These are phyloP conservation scores for Chymomyza fuscimana DNA, from an alignment of 2,888 invertebrate genomes.

Conservation along the genomic window DNA sequence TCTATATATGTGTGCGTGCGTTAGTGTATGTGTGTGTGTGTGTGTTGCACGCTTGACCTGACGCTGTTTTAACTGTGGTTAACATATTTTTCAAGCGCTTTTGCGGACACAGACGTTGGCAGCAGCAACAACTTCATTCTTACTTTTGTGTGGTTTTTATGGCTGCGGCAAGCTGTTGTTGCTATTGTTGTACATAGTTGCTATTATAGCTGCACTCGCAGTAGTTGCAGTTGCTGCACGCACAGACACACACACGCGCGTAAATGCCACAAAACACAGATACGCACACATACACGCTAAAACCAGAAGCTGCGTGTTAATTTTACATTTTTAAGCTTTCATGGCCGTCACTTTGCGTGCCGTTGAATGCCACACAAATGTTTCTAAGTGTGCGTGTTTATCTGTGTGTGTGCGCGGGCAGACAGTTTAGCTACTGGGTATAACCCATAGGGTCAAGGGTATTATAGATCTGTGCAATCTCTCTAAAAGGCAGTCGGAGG, in stretches of 20 bases:
- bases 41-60: conserved; percentile 67
- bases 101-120: conserved; percentile 62
- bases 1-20: conserved; percentile 20
- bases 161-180: conserved; percentile 62
- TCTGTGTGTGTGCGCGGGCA: not conserved
- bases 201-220: conserved; percentile 20
- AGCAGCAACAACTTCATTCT: conserved; percentile 73
- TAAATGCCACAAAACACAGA: not conserved
- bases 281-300: conserved; percentile 59
- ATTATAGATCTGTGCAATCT: too few species aligned
- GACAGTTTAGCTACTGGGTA: too few species aligned
- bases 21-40: conserved; percentile 25
- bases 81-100: conserved; percentile 74
- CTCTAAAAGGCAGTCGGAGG: not conserved
- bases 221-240: not conserved
- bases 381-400: not conserved
- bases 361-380: conserved; percentile 22
- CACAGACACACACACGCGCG: not conserved
- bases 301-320: conserved; percentile 74
- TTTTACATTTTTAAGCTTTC: conserved; percentile 74
- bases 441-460: too few species aligned
- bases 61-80: conserved; percentile 72
- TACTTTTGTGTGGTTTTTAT: conserved; percentile 75
- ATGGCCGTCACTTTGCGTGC: conserved; percentile 70
- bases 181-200: conserved; percentile 21